These are phyloP conservation scores for Coelopa pilipes DNA, from an alignment of 2,888 invertebrate genomes.

Conservation along the genomic window DNA sequence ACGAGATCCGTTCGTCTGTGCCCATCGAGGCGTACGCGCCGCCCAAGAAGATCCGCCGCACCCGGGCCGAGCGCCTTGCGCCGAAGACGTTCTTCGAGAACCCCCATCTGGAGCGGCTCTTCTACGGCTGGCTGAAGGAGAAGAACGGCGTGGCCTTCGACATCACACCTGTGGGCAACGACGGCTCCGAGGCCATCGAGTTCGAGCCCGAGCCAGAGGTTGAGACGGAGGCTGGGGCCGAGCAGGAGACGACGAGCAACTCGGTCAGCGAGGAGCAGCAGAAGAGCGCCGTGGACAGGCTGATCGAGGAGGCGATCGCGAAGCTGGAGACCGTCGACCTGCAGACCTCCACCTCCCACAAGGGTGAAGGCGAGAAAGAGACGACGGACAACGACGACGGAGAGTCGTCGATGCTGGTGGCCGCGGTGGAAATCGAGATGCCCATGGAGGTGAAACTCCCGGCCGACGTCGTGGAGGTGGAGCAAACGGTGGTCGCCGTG, in stretches of 20 bases:
- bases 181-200: constrained; percentile 48
- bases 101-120: constrained; percentile 56
- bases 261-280: constrained; percentile 46
- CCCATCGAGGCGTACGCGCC: constrained; percentile 59
- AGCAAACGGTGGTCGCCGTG: neutral
- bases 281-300: constrained; percentile 49
- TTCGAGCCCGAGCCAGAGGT: constrained; percentile 27
- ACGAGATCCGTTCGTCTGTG: constrained; percentile 48
- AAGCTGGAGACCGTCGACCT: constrained; percentile 50
- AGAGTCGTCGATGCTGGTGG: constrained; percentile 8
- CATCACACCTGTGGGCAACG: constrained; percentile 50
- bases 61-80: constrained; percentile 53
- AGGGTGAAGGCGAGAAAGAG: constrained; percentile 46
- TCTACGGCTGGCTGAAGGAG: constrained; percentile 59
- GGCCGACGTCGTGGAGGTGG: neutral
- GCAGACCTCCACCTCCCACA: constrained; percentile 38
- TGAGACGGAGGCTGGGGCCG: too few relatives aligned
- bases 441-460: constrained; percentile 28
- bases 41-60: constrained; percentile 61
- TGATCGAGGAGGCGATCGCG: constrained; percentile 56
- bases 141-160: constrained; percentile 58
- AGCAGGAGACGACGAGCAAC: neutral
- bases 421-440: constrained; percentile 11
- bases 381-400: constrained; percentile 11
- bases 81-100: constrained; percentile 54